A percentile compares a stretch with the other conserved stretches of the same genome.
Conservation (phyloP, 2,797 vertebrate genomes). For the Phrynocephalus vlangalii region DNA sequence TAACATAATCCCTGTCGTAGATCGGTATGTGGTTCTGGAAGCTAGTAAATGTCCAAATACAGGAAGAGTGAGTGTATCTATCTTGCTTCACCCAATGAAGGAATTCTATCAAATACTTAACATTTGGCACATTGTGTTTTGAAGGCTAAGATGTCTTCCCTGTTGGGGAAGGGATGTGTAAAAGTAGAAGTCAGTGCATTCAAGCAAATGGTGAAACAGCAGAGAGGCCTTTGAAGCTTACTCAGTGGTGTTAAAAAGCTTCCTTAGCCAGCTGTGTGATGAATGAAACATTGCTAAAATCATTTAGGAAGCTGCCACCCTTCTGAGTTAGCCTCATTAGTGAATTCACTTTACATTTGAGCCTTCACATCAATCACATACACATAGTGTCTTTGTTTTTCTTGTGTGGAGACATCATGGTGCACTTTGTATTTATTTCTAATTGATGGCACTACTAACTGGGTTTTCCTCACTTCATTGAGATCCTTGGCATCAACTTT, state of each 20-base stretch:
- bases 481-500: conserved; percentile 46
- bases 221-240: background rate
- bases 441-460: conserved; percentile 58
- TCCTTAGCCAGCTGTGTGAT: background rate
- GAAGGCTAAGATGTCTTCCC: background rate
- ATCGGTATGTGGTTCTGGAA: background rate
- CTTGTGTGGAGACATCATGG: conserved; percentile 39
- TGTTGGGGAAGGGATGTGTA: background rate
- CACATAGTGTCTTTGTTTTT: conserved; percentile 19
- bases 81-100: background rate
- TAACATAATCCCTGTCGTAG: background rate
- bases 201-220: background rate
- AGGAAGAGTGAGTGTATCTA: background rate
- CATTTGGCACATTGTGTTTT: background rate
- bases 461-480: background rate
- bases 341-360: conserved; percentile 8
- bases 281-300: background rate
- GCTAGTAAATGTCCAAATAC: background rate
- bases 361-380: conserved; percentile 19
- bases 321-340: background rate
- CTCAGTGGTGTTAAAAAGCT: background rate
- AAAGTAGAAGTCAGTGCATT: background rate
- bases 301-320: conserved; percentile 20
- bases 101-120: background rate
- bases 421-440: conserved; percentile 18